Conservation (phyloP, 1,140 invertebrate species). For the Magallana ariakensis region DNA sequence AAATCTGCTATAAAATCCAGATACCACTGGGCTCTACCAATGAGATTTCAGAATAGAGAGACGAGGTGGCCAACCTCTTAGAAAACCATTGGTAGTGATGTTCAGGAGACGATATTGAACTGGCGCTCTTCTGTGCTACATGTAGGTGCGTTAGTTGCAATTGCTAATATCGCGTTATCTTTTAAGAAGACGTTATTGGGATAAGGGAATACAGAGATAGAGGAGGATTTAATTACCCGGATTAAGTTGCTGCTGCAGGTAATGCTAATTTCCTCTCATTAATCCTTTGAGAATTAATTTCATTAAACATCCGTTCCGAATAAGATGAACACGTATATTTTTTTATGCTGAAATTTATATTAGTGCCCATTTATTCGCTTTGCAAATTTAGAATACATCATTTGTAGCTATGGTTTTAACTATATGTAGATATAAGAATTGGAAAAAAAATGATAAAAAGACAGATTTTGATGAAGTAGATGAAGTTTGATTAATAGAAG, state of each 20-base stretch:
- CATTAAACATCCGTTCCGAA: background rate
- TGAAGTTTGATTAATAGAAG: too few relatives aligned
- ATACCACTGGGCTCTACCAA: background rate
- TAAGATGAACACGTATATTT: too few relatives aligned
- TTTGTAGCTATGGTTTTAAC: too few relatives aligned
- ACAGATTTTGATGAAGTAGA: too few relatives aligned
- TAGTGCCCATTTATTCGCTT: too few relatives aligned
- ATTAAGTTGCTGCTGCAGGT: background rate
- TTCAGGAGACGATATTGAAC: background rate
- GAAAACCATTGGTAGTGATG: constrained; percentile 26
- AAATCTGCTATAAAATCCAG: background rate
- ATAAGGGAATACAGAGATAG: background rate
- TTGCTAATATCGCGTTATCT: background rate
- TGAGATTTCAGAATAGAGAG: background rate
- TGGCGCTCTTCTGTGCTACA: background rate
- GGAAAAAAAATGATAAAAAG: too few relatives aligned
- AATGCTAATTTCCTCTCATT: background rate
- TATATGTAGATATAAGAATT: too few relatives aligned
- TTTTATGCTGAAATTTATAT: too few relatives aligned
- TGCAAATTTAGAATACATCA: too few relatives aligned
- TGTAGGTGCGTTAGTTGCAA: background rate
- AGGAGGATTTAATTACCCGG: background rate
- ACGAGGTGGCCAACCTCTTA: background rate
- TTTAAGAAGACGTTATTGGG: background rate
- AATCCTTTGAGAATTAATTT: background rate